phyloP scores from a whole-genome alignment of 2,888 invertebrate genomes.

The Cataglyphis altisquamis region DNA sequence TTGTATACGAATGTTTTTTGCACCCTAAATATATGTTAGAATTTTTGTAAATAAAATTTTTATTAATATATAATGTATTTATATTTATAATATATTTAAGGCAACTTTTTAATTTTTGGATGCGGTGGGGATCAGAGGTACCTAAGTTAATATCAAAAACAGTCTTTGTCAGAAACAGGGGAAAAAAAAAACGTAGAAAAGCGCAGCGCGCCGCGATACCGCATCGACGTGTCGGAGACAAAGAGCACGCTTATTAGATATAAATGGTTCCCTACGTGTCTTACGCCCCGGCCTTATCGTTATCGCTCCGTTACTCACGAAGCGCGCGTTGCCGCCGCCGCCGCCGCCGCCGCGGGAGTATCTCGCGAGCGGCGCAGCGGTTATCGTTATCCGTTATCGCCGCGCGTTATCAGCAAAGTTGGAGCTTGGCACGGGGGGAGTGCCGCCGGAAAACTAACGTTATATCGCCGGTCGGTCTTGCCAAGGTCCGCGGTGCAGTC shows the following conservation, averaged over 20 bases:
- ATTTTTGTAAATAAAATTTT: background rate
- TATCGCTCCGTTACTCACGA: constrained; percentile 84
- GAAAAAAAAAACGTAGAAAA: background rate
- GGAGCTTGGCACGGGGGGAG: constrained; percentile 70
- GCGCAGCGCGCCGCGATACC: constrained; percentile 27
- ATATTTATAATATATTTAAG: background rate
- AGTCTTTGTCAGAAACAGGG: background rate
- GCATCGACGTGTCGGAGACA: constrained; percentile 66
- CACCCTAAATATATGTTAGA: background rate
- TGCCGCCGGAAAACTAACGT: constrained; percentile 43
- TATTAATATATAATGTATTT: background rate
- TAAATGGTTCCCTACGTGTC: constrained; percentile 78
- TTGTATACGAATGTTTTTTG: background rate
- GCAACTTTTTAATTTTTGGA: background rate
- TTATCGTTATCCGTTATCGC: constrained; percentile 82
- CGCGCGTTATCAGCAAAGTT: constrained; percentile 79
- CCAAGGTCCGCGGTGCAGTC: constrained; percentile 27
- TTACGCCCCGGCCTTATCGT: constrained; percentile 81
- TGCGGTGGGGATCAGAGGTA: background rate
- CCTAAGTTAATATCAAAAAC: constrained; percentile 17
- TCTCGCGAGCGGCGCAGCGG: constrained; percentile 75
- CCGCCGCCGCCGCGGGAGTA: constrained; percentile 71
- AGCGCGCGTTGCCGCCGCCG: constrained; percentile 51
- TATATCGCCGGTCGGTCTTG: constrained; percentile 31
- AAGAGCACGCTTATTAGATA: constrained; percentile 76